Conservation (phyloP, 23 tunicate species). For the Trididemnum nubilum region DNA sequence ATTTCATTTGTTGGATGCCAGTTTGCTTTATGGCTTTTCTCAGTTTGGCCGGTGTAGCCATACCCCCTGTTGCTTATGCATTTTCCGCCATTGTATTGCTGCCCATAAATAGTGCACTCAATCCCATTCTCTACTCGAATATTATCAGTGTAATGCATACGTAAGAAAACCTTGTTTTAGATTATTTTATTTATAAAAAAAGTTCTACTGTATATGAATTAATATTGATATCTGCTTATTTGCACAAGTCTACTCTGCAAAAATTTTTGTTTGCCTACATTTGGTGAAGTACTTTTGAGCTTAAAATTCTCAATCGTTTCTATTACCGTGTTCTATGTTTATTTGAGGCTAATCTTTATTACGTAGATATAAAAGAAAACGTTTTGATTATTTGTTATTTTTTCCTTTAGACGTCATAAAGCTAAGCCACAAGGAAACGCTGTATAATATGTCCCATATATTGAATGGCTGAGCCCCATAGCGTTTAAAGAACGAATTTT, state of each 20-base stretch:
- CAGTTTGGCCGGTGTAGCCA: constrained; percentile 54
- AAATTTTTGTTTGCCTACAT: neutral
- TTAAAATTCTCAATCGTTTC: too few species aligned
- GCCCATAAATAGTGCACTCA: constrained; percentile 88
- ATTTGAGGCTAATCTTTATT: too few species aligned
- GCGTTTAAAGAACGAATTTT: too few species aligned
- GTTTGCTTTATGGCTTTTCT: constrained; percentile 70
- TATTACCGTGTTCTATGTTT: too few species aligned
- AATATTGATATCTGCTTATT: neutral
- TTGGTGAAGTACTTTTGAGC: neutral
- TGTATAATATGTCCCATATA: too few species aligned
- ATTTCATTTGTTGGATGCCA: constrained; percentile 83
- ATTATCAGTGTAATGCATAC: constrained; percentile 41
- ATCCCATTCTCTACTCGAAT: constrained; percentile 85
- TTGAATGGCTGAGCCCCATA: too few species aligned
- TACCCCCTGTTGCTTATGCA: constrained; percentile 60
- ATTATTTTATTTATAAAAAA: neutral
- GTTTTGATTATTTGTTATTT: too few species aligned
- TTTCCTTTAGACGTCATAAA: too few species aligned
- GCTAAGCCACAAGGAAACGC: too few species aligned
- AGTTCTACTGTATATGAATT: neutral
- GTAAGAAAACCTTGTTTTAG: constrained; percentile 24
- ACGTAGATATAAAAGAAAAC: too few species aligned
- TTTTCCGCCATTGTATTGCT: constrained; percentile 71
- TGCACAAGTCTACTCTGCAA: neutral